Percentiles rank a stretch among this genome's conserved stretches.
These are phyloP conservation scores for Porites evermanni DNA, from an alignment of 92 coral and sea anemone species.

Conservation along the genomic window DNA sequence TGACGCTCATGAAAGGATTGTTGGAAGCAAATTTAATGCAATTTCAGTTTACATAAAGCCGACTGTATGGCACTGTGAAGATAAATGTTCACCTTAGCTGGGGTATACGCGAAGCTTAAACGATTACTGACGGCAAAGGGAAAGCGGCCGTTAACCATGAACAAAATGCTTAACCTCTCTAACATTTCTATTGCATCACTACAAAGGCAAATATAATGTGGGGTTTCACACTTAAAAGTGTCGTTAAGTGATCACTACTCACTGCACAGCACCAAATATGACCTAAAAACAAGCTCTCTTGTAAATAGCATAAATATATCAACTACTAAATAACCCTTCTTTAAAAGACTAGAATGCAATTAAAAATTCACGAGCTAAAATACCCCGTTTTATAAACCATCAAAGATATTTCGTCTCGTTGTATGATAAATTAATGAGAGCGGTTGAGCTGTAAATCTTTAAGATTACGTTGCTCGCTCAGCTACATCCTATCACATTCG, in stretches of 20 bases:
- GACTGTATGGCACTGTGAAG: too few species aligned
- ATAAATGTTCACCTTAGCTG: too few species aligned
- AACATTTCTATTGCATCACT: background rate
- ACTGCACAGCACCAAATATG: background rate
- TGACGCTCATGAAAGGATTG: too few species aligned
- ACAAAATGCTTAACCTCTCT: too few species aligned
- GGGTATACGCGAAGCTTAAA: too few species aligned
- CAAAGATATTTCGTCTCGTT: background rate
- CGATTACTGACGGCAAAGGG: too few species aligned
- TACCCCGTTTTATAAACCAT: background rate
- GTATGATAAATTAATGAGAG: slow-evolving; percentile 4
- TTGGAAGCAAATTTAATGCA: too few species aligned
- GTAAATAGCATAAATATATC: slow-evolving; percentile 31
- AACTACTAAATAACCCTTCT: slow-evolving; percentile 28
- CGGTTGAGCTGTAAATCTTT: background rate
- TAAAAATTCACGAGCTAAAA: slow-evolving; percentile 12
- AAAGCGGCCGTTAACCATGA: too few species aligned
- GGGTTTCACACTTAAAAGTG: slow-evolving; percentile 19
- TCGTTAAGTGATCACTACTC: background rate
- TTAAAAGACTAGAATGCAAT: slow-evolving; percentile 41
- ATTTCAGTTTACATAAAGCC: too few species aligned
- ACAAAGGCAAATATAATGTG: background rate
- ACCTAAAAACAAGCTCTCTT: slow-evolving; percentile 1
- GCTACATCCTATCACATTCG: background rate
- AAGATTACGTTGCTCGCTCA: background rate